phyloP scores from a whole-genome alignment of 2,797 vertebrate species.

The Huso huso region DNA sequence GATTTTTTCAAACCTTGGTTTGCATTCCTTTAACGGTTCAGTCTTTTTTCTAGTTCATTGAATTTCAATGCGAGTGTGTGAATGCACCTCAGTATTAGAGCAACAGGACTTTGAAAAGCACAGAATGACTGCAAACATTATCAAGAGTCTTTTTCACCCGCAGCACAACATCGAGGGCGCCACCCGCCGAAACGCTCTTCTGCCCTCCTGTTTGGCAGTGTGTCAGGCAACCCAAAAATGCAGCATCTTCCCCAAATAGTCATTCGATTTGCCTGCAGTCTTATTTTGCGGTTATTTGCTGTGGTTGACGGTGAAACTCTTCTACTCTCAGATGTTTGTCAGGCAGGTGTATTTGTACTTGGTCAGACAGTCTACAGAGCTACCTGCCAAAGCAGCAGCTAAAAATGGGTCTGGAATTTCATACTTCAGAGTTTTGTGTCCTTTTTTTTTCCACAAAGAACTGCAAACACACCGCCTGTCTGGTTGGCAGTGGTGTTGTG shows the following conservation, averaged over 20 bases:
- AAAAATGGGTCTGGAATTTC: conserved; percentile 57
- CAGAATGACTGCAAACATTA: too few relatives aligned
- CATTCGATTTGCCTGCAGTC: conserved; percentile 38
- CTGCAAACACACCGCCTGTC: too few relatives aligned
- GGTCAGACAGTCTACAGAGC: conserved; percentile 31
- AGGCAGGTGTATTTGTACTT: conserved; percentile 51
- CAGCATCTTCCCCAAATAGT: conserved; percentile 35
- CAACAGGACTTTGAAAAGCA: too few relatives aligned
- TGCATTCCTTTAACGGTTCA: too few relatives aligned
- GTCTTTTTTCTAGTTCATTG: too few relatives aligned
- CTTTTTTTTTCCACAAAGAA: too few relatives aligned
- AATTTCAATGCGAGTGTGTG: too few relatives aligned
- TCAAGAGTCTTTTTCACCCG: too few relatives aligned
- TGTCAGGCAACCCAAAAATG: conserved; percentile 37
- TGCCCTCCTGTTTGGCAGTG: conserved; percentile 53
- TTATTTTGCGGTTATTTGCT: conserved; percentile 51
- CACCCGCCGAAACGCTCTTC: conserved; percentile 28
- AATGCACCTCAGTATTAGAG: too few relatives aligned
- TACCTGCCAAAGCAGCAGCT: conserved; percentile 46
- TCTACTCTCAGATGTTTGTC: conserved; percentile 24
- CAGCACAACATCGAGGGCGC: too few relatives aligned
- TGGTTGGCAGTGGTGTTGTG: too few relatives aligned
- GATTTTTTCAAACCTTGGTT: too few relatives aligned
- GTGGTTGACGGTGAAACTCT: conserved; percentile 31
- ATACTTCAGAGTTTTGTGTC: conserved; percentile 30